Conservation (phyloP, 2,113 vertebrate genomes). For the Colistium nudipinnis region DNA sequence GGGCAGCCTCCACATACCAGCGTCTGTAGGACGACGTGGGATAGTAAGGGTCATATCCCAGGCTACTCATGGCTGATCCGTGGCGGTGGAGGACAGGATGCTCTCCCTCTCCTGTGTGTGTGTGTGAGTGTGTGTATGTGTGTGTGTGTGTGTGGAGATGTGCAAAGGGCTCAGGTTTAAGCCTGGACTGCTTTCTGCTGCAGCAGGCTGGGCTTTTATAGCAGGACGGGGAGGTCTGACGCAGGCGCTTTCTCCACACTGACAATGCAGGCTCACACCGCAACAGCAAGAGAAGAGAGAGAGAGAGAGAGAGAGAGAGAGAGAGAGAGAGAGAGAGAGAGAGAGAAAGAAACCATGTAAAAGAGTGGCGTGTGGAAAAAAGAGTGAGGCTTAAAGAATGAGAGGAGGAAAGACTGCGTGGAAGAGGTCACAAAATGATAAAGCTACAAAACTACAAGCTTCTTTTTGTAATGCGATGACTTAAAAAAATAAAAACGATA, state of each 20-base stretch:
- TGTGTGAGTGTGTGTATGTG: slow-evolving; percentile 23
- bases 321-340: neutral
- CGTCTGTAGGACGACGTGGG: slow-evolving; percentile 85
- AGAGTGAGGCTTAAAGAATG: neutral
- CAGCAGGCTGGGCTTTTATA: slow-evolving; percentile 77
- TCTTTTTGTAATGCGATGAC: no score
- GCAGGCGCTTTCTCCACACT: slow-evolving; percentile 72
- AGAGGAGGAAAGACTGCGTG: neutral
- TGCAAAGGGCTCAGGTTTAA: slow-evolving; percentile 59
- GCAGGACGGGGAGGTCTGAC: slow-evolving; percentile 70
- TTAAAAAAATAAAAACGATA: no score
- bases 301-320: neutral
- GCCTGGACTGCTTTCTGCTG: slow-evolving; percentile 74
- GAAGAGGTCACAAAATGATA: neutral
- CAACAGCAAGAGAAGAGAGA: slow-evolving; percentile 42
- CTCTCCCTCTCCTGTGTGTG: slow-evolving; percentile 64
- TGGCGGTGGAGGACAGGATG: slow-evolving; percentile 54
- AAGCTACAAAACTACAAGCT: neutral
- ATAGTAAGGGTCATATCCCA: slow-evolving; percentile 79
- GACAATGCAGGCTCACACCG: slow-evolving; percentile 74
- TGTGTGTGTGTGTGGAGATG: slow-evolving; percentile 40
- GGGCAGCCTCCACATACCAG: slow-evolving; percentile 81
- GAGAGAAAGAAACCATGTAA: neutral
- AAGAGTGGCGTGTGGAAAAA: neutral
- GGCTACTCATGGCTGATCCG: slow-evolving; percentile 73